These are phyloP conservation scores for Cataglyphis cursor DNA, from an alignment of 2,888 invertebrate genomes.

Conservation along the genomic window DNA sequence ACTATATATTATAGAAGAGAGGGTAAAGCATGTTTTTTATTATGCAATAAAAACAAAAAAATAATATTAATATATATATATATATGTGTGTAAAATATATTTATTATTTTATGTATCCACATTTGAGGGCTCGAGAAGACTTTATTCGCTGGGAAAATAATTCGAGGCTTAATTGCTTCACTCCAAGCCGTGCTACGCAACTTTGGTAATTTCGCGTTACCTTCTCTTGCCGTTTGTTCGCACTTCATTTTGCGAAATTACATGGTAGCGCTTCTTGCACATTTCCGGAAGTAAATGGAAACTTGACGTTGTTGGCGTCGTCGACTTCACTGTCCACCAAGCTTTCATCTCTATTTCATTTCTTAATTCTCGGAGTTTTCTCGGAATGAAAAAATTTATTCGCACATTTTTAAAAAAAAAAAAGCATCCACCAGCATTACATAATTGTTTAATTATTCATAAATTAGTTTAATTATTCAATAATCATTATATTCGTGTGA, in stretches of 20 bases:
- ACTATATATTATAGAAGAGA: background rate
- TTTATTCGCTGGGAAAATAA: conserved; percentile 46
- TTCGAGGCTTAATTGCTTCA: conserved; percentile 48
- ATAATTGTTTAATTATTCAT: conserved; percentile 14
- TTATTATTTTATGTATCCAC: background rate
- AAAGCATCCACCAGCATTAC: background rate
- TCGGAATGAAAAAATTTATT: background rate
- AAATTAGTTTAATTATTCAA: background rate
- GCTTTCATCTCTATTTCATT: conserved; percentile 4
- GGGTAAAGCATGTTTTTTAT: background rate
- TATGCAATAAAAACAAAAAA: background rate
- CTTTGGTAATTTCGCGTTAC: conserved; percentile 34
- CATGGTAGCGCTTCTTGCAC: background rate
- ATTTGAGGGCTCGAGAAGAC: background rate
- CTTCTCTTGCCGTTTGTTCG: conserved; percentile 37
- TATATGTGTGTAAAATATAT: conserved; percentile 7
- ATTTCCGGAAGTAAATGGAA: conserved; percentile 49
- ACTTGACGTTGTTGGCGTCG: conserved; percentile 22
- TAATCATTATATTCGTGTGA: background rate
- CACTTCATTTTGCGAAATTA: conserved; percentile 46
- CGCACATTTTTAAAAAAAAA: background rate
- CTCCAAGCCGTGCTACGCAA: conserved; percentile 23
- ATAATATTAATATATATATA: conserved; percentile 21
- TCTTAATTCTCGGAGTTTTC: background rate
- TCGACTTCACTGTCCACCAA: conserved; percentile 15